Evolutionary conservation across 2,888 invertebrate species (phyloP).

Genomic region (Arge pagana): DNA sequence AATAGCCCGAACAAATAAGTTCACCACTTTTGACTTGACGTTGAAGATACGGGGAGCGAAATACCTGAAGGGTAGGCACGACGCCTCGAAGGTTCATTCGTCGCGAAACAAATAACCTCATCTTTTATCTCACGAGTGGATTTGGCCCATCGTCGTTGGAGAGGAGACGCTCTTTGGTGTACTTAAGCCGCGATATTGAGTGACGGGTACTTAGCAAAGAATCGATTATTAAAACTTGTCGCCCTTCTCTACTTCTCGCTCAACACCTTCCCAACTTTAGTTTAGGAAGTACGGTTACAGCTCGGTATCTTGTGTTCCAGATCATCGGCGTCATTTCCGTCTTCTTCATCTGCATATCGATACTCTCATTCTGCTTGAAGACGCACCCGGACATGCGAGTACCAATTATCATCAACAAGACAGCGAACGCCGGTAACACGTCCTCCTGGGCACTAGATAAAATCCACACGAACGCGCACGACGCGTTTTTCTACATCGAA

Average conservation of each 20-base stretch:
- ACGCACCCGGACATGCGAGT: constrained; percentile 98
- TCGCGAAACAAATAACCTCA: constrained; percentile 17
- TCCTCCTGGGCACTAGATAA: constrained; percentile 87
- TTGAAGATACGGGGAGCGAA: neutral
- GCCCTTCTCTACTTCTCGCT: neutral
- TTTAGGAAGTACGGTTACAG: constrained; percentile 3
- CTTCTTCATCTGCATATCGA: constrained; percentile 99
- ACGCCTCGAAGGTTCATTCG: constrained; percentile 11
- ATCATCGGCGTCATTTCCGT: constrained; percentile 97
- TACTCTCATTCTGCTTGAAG: constrained; percentile 99
- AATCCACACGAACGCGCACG: constrained; percentile 92
- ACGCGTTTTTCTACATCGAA: constrained; percentile 98
- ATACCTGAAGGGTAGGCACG: constrained; percentile 7
- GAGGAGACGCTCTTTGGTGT: neutral
- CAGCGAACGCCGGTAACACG: constrained; percentile 75
- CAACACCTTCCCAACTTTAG: constrained; percentile 4
- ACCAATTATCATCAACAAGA: constrained; percentile 81
- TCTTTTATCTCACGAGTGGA: neutral
- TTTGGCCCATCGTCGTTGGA: neutral
- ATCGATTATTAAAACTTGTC: constrained; percentile 6
- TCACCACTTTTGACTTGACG: constrained; percentile 4
- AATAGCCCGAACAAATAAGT: no score
- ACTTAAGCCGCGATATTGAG: neutral
- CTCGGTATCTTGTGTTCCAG: constrained; percentile 65
- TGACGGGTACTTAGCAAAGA: neutral